Evolutionary conservation across 2,888 invertebrate species (phyloP).

Genomic region (Microchrysa polita): DNA sequence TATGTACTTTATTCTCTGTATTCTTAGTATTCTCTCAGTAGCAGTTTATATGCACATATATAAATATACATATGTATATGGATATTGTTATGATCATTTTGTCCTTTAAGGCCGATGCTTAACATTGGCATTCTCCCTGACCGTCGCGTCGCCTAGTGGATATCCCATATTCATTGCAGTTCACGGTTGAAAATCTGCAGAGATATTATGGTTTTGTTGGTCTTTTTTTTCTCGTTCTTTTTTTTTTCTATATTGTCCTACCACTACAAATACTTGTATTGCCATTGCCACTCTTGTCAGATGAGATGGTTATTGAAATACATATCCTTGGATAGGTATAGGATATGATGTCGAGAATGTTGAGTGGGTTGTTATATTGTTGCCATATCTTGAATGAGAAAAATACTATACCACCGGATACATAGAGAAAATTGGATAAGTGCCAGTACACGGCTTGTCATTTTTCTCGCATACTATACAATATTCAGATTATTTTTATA

Average conservation of each 20-base stretch:
- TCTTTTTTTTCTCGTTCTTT: not conserved
- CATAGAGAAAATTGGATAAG: slow-evolving; percentile 39
- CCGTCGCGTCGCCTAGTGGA: not conserved
- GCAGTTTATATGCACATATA: not conserved
- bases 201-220: not conserved
- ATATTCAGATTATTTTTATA: not conserved
- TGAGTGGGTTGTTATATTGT: slow-evolving; percentile 19
- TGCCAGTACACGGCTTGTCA: slow-evolving; percentile 39
- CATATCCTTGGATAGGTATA: slow-evolving; percentile 16
- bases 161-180: not conserved
- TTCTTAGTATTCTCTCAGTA: not conserved
- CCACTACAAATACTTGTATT: not conserved
- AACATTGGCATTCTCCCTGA: slow-evolving; percentile 16
- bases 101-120: not conserved
- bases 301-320: not conserved
- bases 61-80: slow-evolving; percentile 1
- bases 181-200: slow-evolving; percentile 15
- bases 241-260: not conserved
- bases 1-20: not conserved
- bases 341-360: no score
- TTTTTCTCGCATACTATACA: not conserved
- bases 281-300: not conserved
- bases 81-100: not conserved
- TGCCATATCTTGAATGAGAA: not conserved
- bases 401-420: not conserved